Base-by-base conservation (phyloP, 1,140 invertebrate genomes). In the Cataglyphis hispanica region DNA sequence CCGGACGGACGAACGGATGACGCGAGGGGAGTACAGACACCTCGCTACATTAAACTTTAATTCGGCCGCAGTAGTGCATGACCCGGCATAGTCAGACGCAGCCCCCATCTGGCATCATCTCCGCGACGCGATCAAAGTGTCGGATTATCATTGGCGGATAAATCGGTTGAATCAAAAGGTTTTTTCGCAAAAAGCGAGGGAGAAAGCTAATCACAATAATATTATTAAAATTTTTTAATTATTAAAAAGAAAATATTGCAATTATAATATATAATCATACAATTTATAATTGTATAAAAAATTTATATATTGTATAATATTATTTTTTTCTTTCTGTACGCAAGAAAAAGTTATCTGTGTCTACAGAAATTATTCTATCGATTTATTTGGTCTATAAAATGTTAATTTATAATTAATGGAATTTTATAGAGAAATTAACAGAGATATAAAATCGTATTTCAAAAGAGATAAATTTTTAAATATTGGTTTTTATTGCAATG, bases 51-150 rank as follows among this genome's bases (percentile, higher is more conserved):
- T 72, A 89, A 76, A 89, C 63, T 87, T 90, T 90, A 87, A 90
- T 90, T 78, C 85, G 86, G 67, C 87, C 76, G 67, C 90, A 91
- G 91, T 91, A 91, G 87, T 91, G 84, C 67, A 86, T 83, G 85
- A 50, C 77, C 67, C 1, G 40, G 0, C n/a, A 27, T 67, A 50
- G 81, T 86, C 91, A 63, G 78, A 75, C 90, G 84, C 66, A 84
- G 60, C 60, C n/a, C 34, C 40, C 50, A 11, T 11, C 64, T 83
- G 72, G 53, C 86, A 88, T 86, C 89, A 91, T 90, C 90, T 91
- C 25, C 3, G 60, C 37, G 63, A 50, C 11, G 22, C 22, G 16
- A 11, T 8, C 7, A 34, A 74, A 72, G 50, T 27, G 27, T 72
- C n/a, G 11, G 19, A 6, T 76, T 78, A 86, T 61, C 22, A 13